phyloP scores from a whole-genome alignment of 2,113 vertebrate genomes.

The Stictonetta naevosa region DNA sequence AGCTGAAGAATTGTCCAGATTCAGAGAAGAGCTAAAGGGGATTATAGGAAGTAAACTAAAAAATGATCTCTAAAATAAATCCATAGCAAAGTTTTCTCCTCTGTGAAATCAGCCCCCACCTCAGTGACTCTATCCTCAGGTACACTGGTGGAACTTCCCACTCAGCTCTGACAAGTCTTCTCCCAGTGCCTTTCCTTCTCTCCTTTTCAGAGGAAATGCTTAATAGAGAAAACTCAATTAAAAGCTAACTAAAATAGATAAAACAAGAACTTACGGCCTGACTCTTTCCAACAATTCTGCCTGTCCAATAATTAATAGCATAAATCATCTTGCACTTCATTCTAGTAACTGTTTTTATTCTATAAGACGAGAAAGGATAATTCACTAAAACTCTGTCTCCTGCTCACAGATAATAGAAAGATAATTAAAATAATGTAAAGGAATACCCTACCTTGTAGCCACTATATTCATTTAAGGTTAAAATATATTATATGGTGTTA shows the following conservation, averaged over 20 bases:
- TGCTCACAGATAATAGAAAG: not conserved
- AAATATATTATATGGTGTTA: fast-evolving
- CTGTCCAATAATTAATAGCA: not conserved
- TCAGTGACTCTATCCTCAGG: not conserved
- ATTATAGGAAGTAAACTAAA: fast-evolving
- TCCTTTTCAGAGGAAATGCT: not conserved
- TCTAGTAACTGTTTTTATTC: not conserved
- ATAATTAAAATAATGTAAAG: not conserved
- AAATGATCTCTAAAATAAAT: not conserved
- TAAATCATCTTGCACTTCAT: not conserved
- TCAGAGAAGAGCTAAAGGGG: not conserved
- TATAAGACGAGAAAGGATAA: not conserved
- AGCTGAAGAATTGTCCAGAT: not conserved
- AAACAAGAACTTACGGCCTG: not conserved
- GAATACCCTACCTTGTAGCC: not conserved
- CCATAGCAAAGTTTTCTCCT: not conserved
- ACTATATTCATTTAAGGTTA: not conserved
- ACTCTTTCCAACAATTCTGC: not conserved
- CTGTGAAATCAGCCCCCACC: not conserved
- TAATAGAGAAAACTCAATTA: not conserved
- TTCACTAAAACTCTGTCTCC: not conserved
- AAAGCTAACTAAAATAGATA: not conserved
- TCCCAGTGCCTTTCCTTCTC: not conserved
- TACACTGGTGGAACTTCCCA: not conserved
- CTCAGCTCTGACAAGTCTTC: not conserved